Evolutionary conservation across 2,797 vertebrate genomes (phyloP).

Genomic region (Schizothorax lantsangensis): DNA sequence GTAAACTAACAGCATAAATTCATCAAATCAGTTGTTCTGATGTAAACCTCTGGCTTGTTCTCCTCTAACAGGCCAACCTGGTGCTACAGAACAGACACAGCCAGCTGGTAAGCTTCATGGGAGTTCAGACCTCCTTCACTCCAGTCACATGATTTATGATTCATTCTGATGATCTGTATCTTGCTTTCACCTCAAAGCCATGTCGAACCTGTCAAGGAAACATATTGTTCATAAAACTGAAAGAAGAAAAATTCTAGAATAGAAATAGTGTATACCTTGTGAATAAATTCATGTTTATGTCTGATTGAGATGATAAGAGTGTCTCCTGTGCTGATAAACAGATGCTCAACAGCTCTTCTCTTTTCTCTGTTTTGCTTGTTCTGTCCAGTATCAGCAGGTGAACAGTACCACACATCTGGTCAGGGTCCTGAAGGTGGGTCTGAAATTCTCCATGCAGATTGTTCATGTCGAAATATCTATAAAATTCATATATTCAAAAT

Average conservation of each 20-base stretch:
- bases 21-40: conserved; percentile 1
- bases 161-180: not conserved
- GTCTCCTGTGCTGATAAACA: conserved; percentile 50
- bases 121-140: conserved; percentile 61
- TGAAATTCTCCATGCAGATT: not conserved
- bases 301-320: not conserved
- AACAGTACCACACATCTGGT: conserved; percentile 84
- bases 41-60: conserved; percentile 20
- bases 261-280: not conserved
- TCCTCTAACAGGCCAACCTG: conserved; percentile 67
- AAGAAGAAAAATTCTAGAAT: not conserved
- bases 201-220: not conserved
- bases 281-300: not conserved
- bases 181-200: not conserved
- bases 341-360: conserved; percentile 76
- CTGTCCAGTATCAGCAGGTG: conserved; percentile 81
- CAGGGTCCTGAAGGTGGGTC: conserved; percentile 83
- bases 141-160: not conserved
- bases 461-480: not conserved
- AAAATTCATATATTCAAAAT: not conserved
- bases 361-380: conserved; percentile 81
- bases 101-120: conserved; percentile 77
- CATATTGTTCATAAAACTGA: not conserved
- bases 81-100: conserved; percentile 71
- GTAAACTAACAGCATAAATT: not conserved